Base-by-base conservation (phyloP, 1,140 invertebrate species). In the Hestina assimilis region DNA sequence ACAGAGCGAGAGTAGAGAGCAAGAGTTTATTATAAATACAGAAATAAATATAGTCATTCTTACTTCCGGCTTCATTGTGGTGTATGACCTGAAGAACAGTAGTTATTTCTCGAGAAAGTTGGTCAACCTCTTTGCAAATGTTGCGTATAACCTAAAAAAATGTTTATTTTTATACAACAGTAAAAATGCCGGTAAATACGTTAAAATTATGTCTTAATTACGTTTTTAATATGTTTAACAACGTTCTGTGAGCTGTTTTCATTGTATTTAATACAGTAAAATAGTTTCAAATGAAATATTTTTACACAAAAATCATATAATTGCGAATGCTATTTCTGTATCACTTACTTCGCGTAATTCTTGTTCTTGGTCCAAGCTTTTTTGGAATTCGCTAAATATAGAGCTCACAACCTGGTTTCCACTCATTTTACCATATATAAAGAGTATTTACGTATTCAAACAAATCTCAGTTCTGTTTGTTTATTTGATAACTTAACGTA, bases 1-100 rank as follows among this genome's bases (percentile, higher is more conserved):
- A n/a, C n/a, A n/a, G n/a, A n/a, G n/a, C n/a, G n/a, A n/a, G n/a
- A n/a, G n/a, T n/a, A n/a, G n/a, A n/a, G n/a, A n/a, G n/a, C n/a
- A n/a, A n/a, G n/a, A n/a, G n/a, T n/a, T n/a, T n/a, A n/a, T n/a
- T n/a, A n/a, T n/a, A n/a, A n/a, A n/a, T n/a, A n/a, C n/a, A n/a
- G n/a, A n/a, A n/a, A n/a, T n/a, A n/a, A n/a, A n/a, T n/a, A n/a
- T n/a, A n/a, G n/a, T n/a, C n/a, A n/a, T 58, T 75, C 81, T 81
- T 59, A 87, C 83, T 79, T 29, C 63, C 75, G 0, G 66, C 71
- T 53, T 82, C 77, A 62, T 72, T 80, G 42, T 85, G 79, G 38
- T 87, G 83, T 41, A 87, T 87, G 3, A 80, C 68, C 73, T 87
- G 83, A 4, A 87, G 63, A 19, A 79, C 58, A 23, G 82, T 83